phyloP scores from a whole-genome alignment of 2,797 vertebrate species.

The Pitangus sulphuratus region DNA sequence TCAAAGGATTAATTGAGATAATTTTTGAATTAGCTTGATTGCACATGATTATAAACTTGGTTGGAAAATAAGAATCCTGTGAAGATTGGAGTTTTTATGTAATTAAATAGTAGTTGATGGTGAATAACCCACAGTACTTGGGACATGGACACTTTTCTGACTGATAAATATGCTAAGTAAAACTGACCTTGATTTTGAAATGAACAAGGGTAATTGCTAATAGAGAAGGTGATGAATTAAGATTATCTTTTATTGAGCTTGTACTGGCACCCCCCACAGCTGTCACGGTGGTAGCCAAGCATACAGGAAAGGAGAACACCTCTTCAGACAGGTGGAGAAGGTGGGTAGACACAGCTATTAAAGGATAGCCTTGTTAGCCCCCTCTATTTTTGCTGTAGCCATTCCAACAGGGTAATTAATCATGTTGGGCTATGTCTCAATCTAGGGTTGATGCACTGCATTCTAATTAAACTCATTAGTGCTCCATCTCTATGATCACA shows the following conservation, averaged over 20 bases:
- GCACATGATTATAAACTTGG: not conserved
- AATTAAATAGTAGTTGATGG: not conserved
- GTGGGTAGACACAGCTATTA: not conserved
- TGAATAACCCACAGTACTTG: not conserved
- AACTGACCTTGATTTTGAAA: slow-evolving; percentile 21
- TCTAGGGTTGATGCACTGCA: not conserved
- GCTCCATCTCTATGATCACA: not conserved
- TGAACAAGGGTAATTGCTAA: slow-evolving; percentile 14
- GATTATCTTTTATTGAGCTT: not conserved
- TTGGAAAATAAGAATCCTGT: not conserved
- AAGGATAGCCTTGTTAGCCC: not conserved
- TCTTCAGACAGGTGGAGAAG: not conserved
- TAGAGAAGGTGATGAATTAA: slow-evolving; percentile 10
- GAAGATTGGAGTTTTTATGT: not conserved
- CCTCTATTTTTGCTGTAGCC: not conserved
- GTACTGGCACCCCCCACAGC: not conserved
- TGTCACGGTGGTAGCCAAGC: not conserved
- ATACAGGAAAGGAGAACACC: not conserved
- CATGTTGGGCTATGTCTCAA: not conserved
- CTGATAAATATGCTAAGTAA: not conserved
- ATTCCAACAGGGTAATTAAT: slow-evolving; percentile 2
- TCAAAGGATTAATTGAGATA: not conserved
- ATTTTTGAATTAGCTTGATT: not conserved
- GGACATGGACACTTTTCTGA: not conserved
- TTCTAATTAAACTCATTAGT: slow-evolving; percentile 11